These are phyloP conservation scores for Enteromius thamalakanensis DNA, from an alignment of 2,797 vertebrate species.

Conservation along the genomic window DNA sequence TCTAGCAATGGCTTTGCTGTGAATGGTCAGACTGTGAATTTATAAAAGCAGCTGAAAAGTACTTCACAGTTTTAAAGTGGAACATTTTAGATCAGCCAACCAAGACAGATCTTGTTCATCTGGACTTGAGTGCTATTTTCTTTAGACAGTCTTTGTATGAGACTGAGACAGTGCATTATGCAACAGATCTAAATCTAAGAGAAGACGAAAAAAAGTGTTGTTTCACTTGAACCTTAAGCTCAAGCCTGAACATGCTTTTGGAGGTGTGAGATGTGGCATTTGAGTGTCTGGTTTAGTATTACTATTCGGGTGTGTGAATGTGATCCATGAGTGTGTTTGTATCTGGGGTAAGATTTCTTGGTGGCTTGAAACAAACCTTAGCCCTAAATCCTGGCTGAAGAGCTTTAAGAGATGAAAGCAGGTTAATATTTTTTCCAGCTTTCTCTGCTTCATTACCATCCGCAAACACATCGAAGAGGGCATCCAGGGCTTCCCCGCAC, in stretches of 20 bases:
- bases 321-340: not conserved
- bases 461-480: constrained; percentile 94
- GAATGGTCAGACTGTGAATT: not conserved
- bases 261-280: not conserved
- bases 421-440: constrained; percentile 83
- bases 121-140: not conserved
- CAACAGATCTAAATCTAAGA: not conserved
- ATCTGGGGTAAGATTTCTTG: not conserved
- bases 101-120: not conserved
- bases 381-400: constrained; percentile 92
- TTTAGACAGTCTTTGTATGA: constrained; percentile 12
- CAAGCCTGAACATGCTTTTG: constrained; percentile 1
- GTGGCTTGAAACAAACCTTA: constrained; percentile 78
- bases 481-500: constrained; percentile 92
- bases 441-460: constrained; percentile 91
- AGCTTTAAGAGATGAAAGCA: constrained; percentile 85
- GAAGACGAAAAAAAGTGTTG: not conserved
- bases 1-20: not conserved
- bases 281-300: not conserved
- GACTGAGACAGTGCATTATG: constrained; percentile 1
- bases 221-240: not conserved
- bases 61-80: not conserved
- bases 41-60: not conserved
- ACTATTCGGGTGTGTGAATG: constrained; percentile 4
- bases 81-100: not conserved